Evolutionary conservation across 2,888 invertebrate species (phyloP), one percentile per base, ranked within the genome.

Genomic region (Cremastinae sp.): DNA sequence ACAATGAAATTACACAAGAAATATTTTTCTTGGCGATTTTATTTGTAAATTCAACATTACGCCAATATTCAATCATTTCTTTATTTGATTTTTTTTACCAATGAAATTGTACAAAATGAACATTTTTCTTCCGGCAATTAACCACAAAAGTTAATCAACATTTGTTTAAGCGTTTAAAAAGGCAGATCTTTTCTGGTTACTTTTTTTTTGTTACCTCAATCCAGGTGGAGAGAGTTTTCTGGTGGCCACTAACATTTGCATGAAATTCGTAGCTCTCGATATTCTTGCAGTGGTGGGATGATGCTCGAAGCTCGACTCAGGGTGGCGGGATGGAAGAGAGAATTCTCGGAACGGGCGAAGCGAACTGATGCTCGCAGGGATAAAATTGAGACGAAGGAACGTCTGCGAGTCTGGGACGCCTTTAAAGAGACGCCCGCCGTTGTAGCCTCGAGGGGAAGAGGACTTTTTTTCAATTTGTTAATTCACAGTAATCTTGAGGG

Each of bases 401-500:
- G 47, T 49, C 47, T 41, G 49, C 34, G 49, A 59, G 47, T 36
- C 56, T 14, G 43, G 36, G 45, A 22, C 43, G 36, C 76, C 84
- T 86, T 86, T 83, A 84, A 82, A 81, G 80, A 68, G 65, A 72
- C 47, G 74, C 36, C 22, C 58, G 34, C 20, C 28, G 65, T 49
- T 34, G 34, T 12, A 45, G 76, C 79, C 18, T 64, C 75, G 75
- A 78, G 81, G 81, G 80, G 75, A 73, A 43, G 79, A 79, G 78
- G 79, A 82, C 81, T 82, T 86, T 86, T 84, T 88, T 87, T 88
- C 86, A 88, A 88, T 88, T 87, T 87, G 86, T 88, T 87, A 87
- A 88, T 87, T 87, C 87, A 84, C 80, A 82, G 84, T 85, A 86
- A 88, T 88, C 84, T 82, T 82, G 80, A 84, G 85, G 85, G 84